Evolutionary conservation across 1,140 invertebrate genomes (phyloP).

Genomic region (Wiebesia pumilae): DNA sequence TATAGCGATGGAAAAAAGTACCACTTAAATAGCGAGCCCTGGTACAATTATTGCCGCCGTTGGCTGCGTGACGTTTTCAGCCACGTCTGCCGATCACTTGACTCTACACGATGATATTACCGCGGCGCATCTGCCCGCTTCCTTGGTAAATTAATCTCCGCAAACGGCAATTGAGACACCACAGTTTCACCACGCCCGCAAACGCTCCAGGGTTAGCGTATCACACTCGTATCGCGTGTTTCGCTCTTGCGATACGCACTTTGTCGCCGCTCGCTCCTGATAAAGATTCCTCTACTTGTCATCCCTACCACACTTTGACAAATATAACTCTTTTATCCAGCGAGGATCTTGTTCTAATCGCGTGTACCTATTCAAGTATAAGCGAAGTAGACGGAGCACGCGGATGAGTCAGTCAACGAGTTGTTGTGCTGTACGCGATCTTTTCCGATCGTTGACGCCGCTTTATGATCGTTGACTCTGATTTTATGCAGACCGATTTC

Average conservation of each 20-base stretch:
- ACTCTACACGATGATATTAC: too few relatives aligned
- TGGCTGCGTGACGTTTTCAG: not conserved
- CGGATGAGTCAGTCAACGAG: too few relatives aligned
- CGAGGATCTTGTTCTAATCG: too few relatives aligned
- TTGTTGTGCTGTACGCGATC: too few relatives aligned
- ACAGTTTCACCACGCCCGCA: not conserved
- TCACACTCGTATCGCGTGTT: not conserved
- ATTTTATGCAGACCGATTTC: too few relatives aligned
- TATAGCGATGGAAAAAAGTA: conserved; percentile 30
- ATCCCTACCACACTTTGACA: too few relatives aligned
- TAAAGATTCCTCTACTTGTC: not conserved
- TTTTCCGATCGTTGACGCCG: too few relatives aligned
- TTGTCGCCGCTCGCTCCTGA: not conserved
- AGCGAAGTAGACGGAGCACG: too few relatives aligned
- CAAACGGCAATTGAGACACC: conserved; percentile 43
- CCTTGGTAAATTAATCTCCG: conserved; percentile 50
- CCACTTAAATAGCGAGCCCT: conserved; percentile 15
- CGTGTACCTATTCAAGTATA: too few relatives aligned
- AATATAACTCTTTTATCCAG: too few relatives aligned
- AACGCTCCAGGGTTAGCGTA: not conserved
- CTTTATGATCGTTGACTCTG: too few relatives aligned
- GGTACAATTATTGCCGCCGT: conserved; percentile 41
- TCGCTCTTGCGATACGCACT: not conserved
- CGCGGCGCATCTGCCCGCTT: conserved; percentile 42
- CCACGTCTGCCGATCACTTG: not conserved